Evolutionary conservation across 1,140 invertebrate genomes (phyloP), one percentile per base, ranked within the genome.

Genomic region (Littorina saxatilis): DNA sequence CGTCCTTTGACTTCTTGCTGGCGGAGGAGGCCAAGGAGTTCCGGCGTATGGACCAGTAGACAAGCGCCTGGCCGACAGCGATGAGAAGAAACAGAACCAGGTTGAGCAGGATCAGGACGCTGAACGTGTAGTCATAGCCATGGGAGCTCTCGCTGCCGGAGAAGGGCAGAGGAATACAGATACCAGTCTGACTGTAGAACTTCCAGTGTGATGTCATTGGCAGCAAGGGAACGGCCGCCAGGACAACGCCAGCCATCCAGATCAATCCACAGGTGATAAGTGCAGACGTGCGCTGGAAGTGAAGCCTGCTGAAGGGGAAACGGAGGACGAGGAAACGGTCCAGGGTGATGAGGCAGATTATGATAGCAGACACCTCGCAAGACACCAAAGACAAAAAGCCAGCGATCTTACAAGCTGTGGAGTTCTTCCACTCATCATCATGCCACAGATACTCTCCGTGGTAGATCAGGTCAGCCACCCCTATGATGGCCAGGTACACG

Each of bases 341-440:
- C n/a, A n/a, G n/a, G n/a, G n/a, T n/a, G n/a, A n/a, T n/a, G n/a
- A n/a, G n/a, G n/a, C n/a, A n/a, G n/a, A n/a, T n/a, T n/a, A n/a
- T n/a, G n/a, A n/a, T n/a, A n/a, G n/a, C n/a, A n/a, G n/a, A n/a
- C n/a, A n/a, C n/a, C 66, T 89, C 87, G 29, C 81, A 86, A 9
- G 87, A 87, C 3, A 88, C 23, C 15, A 81, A 82, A 1, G 90
- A 78, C 3, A 90, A 58, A n/a, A 88, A 80, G 11, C 90, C 90
- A 27, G 89, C 89, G 20, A 87, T 20, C 37, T 80, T 78, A 74
- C 90, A 91, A 17, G 75, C 58, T 2, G 35, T n/a, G 29, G 68
- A 58, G 5, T 81, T 47, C 70, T 82, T 80, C 88, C 88, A 90
- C 0, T 39, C 20, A 5, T 58, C 35, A 23, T 84, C 87, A 50